Base-by-base conservation (phyloP, 2,797 vertebrate genomes). In the Epinephelus coioides region DNA sequence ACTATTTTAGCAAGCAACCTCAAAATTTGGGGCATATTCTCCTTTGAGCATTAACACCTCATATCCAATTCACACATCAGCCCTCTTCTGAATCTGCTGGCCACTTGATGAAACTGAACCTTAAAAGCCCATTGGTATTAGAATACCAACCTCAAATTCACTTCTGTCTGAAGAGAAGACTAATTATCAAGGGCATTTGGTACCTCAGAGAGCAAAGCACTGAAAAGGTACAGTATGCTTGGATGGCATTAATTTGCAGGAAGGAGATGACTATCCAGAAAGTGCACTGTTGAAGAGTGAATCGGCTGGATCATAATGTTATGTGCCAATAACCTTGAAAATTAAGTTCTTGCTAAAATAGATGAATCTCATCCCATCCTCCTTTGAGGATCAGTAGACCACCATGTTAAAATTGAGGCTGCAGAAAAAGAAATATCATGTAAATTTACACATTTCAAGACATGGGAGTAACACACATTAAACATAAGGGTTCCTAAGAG, bases 301-400 rank as follows among this genome's bases (percentile, higher is more conserved):
- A 72, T 68, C 53, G 8, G 13, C 73, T 68, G 68, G 75, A 81
- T 79, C 82, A 82, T 78, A 73, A 73, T 43, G 74, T 70, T 77
- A 86, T 86, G 83, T 89, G 75, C 80, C 85, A 84, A 76, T 90
- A 88, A 71, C 68, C 88, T 69, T 76, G 83, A 84, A 91, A 80
- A 91, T 92, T 65, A 68, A 72, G 82, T 82, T 84, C 18, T 53
- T 17, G 44, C 44, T 76, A 46, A 79, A 81, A 79, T 54, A 77
- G 57, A 87, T 83, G 56, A 67, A 76, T 81, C 63, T 88, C 66
- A 83, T 86, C 70, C 74, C 54, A 40, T 72, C 79, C 79, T 84
- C 62, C 79, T 90, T 79, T 88, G 76, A 76, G 84, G 76, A 85
- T 85, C 84, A 79, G 60, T 82, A 78, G 66, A 73, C 81, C 23